Conservation (phyloP, 2,888 invertebrate species). For the Sisyra nigra region DNA sequence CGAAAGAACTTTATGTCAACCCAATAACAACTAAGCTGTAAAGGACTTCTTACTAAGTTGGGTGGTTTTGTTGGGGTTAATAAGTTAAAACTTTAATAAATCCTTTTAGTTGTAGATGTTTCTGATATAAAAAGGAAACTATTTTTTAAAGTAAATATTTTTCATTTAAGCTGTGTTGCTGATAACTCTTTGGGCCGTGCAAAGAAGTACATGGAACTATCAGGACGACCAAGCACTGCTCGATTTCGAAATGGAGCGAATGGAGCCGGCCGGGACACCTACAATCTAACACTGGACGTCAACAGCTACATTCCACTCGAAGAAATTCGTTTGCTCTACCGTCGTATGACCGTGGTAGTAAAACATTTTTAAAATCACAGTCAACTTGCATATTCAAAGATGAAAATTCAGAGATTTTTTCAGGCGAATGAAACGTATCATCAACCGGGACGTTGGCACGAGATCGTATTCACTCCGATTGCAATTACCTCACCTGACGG, state of each 20-base stretch:
- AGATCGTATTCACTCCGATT: constrained; percentile 36
- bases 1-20: too few relatives aligned
- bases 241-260: constrained; percentile 50
- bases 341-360: constrained; percentile 41
- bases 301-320: constrained; percentile 58
- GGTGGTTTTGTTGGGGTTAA: too few relatives aligned
- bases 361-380: neutral
- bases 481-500: constrained; percentile 24
- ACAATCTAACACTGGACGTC: constrained; percentile 51
- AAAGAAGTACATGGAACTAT: constrained; percentile 52
- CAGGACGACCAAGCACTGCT: constrained; percentile 52
- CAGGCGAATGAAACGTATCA: constrained; percentile 59
- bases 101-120: neutral
- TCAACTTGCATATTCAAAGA: neutral
- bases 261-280: constrained; percentile 37
- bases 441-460: constrained; percentile 54
- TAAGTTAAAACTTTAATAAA: too few relatives aligned
- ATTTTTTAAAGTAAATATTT: constrained; percentile 13
- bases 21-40: too few relatives aligned
- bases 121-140: neutral
- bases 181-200: constrained; percentile 52
- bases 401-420: constrained; percentile 11
- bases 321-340: constrained; percentile 49
- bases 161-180: constrained; percentile 42
- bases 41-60: too few relatives aligned